phyloP scores from a whole-genome alignment of 2,113 vertebrate species.

The Apus apus region DNA sequence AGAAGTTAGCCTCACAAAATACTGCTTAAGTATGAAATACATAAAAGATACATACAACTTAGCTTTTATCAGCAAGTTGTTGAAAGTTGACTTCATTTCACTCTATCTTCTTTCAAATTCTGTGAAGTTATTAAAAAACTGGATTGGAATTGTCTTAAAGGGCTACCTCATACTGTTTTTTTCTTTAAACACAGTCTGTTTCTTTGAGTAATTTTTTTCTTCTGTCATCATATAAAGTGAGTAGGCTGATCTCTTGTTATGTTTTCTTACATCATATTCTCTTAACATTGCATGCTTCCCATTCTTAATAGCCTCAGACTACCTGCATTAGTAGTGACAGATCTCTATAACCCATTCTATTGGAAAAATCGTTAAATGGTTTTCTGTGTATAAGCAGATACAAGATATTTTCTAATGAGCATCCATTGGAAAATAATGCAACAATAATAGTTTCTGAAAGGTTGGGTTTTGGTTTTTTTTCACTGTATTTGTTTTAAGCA shows the following conservation, averaged over 20 bases:
- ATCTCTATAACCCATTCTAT: neutral
- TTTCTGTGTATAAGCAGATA: neutral
- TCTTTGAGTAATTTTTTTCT: neutral
- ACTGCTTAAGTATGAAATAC: neutral
- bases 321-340: neutral
- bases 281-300: neutral
- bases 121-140: neutral
- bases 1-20: neutral
- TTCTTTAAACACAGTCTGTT: neutral
- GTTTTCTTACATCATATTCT: neutral
- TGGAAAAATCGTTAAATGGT: neutral
- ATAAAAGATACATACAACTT: neutral
- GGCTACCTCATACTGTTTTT: neutral
- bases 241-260: neutral
- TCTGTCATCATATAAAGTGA: neutral
- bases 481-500: neutral
- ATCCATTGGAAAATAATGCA: neutral
- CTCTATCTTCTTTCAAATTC: neutral
- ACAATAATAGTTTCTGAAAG: neutral
- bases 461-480: neutral
- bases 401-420: neutral
- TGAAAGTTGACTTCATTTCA: neutral
- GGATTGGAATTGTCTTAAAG: neutral
- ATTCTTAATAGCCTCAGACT: neutral
- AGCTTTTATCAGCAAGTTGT: neutral